Evolutionary conservation across 2,797 vertebrate species (phyloP).

Genomic region (Strix occidentalis): DNA sequence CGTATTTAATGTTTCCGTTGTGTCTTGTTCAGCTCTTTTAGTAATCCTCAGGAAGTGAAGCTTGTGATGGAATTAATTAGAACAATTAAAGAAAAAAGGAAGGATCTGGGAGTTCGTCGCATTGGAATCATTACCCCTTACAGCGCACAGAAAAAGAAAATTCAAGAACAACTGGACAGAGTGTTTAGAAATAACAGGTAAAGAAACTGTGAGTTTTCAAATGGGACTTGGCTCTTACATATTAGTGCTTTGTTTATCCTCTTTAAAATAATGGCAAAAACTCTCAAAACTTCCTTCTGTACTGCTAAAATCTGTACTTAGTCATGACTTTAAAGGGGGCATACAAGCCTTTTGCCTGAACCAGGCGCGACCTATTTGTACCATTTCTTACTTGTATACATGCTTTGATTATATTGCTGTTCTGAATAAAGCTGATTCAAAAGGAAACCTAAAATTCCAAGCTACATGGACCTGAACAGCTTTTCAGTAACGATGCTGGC

Average conservation of each 20-base stretch:
- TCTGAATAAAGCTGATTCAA: background rate
- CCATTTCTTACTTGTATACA: accelerated
- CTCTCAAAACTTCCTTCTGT: background rate
- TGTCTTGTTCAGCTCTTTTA: conserved; percentile 77
- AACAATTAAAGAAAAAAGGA: conserved; percentile 77
- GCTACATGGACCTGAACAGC: background rate
- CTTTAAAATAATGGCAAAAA: background rate
- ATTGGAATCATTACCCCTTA: conserved; percentile 88
- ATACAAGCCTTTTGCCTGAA: background rate
- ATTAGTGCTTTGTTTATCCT: background rate
- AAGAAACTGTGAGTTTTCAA: background rate
- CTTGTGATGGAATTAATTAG: conserved; percentile 81
- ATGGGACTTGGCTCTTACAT: background rate
- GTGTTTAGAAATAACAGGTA: conserved; percentile 73
- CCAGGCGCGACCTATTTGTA: background rate
- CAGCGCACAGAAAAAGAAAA: conserved; percentile 83
- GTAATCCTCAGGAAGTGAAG: conserved; percentile 82
- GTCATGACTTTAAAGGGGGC: background rate
- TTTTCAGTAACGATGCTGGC: background rate
- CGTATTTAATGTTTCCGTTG: background rate
- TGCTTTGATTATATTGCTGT: background rate
- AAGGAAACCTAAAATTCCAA: background rate
- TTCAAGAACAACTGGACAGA: conserved; percentile 73
- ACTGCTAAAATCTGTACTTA: background rate
- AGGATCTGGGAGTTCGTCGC: conserved; percentile 60